Evolutionary conservation across 2,797 vertebrate species (phyloP), one percentile per base, ranked within the genome.

Genomic region (Lindbergichthys nudifrons): DNA sequence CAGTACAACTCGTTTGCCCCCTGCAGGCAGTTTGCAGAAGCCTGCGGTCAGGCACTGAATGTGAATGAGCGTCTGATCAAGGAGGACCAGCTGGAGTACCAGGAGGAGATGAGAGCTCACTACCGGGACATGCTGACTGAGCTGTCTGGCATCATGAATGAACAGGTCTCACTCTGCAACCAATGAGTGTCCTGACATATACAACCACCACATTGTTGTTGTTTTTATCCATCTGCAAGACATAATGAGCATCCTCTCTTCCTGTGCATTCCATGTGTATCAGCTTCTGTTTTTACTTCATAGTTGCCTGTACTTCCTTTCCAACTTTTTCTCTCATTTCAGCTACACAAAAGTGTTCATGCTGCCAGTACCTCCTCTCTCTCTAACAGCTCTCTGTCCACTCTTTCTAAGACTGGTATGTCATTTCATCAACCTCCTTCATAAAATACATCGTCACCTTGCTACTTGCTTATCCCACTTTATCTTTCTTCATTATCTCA

Each of bases 1-100:
- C 16, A 53, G 21, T 4, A 5, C 15, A 26, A 47, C 10, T 26
- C 30, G 19, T 59, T 41, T 47, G 2, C 48, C 51, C 53, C 79
- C 52, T 89, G 85, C 89, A 99, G 98, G 92, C 96, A 96, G 85
- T 99, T 99, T 94, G 97, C 98, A 57, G 97, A 97, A 18, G 96
- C 97, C 0, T 99, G 98, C 43, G 98, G 98, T 32, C 97, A 97
- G 72, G 98, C 98, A 72, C 92, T 99, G 43, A 95, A 98, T 36
- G 97, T 99, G 86, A 99, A 99, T 0, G 97, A 98, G 67, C 96
- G 96, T 43, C 96, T 99, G 53, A 99, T 99, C 91, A 99, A 99
- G 87, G 97, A 99, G 89, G 98, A 99, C 85, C 98, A 99, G 81
- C 91, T 98, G 91, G 98, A 99, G 82, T 99, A 99, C 90, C 98